Percentiles rank a stretch among this genome's conserved stretches.
These are phyloP conservation scores for Drosophila cardini DNA, from an alignment of 1,140 invertebrate genomes.

Conservation along the genomic window DNA sequence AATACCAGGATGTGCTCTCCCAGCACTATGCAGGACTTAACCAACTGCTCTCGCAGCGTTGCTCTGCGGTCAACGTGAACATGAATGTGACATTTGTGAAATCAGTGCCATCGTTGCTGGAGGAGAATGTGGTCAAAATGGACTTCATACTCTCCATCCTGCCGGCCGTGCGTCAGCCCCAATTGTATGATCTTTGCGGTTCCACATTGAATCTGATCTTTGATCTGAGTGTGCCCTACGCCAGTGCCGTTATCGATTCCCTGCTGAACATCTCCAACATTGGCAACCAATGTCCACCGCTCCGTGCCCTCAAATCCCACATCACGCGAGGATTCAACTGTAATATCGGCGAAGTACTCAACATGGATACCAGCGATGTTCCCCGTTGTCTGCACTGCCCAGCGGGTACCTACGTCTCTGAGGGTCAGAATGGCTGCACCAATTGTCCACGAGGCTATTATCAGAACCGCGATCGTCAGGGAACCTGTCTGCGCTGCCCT, in stretches of 20 bases:
- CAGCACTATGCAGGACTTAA: conserved; percentile 93
- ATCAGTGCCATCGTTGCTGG: conserved; percentile 90
- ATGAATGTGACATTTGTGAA: conserved; percentile 96
- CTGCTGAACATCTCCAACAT: conserved; percentile 94
- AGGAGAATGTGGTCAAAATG: conserved; percentile 95
- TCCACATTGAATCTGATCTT: conserved; percentile 97
- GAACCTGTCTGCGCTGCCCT: conserved; percentile 94
- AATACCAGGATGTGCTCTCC: conserved; percentile 93
- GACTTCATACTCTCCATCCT: conserved; percentile 95
- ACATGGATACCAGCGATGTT: conserved; percentile 95
- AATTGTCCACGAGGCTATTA: conserved; percentile 95
- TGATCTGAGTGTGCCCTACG: conserved; percentile 95
- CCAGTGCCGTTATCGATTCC: conserved; percentile 95
- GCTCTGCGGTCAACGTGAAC: conserved; percentile 96
- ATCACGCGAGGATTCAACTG: conserved; percentile 96
- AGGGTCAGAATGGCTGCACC: conserved; percentile 94
- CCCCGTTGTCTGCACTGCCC: conserved; percentile 98
- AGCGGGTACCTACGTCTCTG: conserved; percentile 95
- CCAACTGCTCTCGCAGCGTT: conserved; percentile 93
- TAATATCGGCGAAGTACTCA: conserved; percentile 95
- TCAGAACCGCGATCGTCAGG: conserved; percentile 95
- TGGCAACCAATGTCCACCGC: conserved; percentile 95
- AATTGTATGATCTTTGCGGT: conserved; percentile 97
- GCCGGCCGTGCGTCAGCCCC: conserved; percentile 93
- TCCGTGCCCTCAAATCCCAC: conserved; percentile 93